A percentile compares a stretch with the other conserved stretches of the same genome.
Conservation (phyloP, 2,113 vertebrate species). For the Ciconia stormi region DNA sequence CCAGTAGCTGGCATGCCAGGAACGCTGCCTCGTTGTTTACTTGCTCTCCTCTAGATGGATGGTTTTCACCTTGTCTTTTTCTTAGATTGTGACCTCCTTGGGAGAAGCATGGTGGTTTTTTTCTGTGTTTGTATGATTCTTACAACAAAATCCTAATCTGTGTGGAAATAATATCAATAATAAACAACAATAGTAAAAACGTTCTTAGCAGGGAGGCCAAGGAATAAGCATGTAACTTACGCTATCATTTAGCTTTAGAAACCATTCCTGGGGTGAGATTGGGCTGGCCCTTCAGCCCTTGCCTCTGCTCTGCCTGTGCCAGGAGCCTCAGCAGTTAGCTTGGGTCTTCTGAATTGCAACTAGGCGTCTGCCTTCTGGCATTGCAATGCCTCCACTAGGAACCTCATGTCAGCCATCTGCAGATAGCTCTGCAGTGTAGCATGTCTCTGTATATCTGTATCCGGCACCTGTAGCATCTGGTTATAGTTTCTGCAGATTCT, state of each 20-base stretch:
- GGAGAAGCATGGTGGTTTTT: not conserved
- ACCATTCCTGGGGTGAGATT: not conserved
- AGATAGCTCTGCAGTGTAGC: not conserved
- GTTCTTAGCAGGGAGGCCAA: not conserved
- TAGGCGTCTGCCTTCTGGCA: not conserved
- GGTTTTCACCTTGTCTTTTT: not conserved
- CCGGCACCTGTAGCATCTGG: not conserved
- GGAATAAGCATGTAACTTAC: not conserved
- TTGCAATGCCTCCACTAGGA: not conserved
- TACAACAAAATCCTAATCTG: not conserved
- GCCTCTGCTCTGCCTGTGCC: rapidly evolving
- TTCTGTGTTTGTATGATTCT: not conserved
- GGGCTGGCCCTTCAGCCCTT: not conserved
- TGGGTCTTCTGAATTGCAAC: not conserved
- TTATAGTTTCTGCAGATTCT: not conserved
- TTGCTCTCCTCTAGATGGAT: not conserved
- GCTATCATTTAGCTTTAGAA: not conserved
- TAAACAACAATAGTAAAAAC: not conserved
- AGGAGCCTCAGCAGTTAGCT: not conserved
- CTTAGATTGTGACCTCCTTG: not conserved
- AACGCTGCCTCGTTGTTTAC: not conserved
- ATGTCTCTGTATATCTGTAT: not conserved
- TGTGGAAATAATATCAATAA: not conserved
- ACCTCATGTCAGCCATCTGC: not conserved
- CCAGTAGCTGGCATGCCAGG: not conserved